A percentile compares a stretch with the other conserved stretches of the same genome.
phyloP scores from a whole-genome alignment of 2,888 invertebrate species.

The Zootermopsis nevadensis region DNA sequence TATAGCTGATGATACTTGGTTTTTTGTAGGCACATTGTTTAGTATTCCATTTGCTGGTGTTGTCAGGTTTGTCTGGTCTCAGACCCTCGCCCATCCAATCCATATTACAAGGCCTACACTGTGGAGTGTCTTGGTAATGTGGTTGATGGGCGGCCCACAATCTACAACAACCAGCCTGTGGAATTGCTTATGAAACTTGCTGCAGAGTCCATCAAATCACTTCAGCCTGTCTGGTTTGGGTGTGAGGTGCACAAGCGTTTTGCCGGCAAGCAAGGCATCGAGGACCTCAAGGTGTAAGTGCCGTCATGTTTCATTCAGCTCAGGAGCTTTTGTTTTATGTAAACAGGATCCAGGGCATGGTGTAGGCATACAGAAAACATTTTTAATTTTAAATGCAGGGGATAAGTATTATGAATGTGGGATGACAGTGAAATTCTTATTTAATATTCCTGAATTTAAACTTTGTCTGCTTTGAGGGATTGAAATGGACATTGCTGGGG shows the following conservation, averaged over 20 bases:
- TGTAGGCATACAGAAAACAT: no score
- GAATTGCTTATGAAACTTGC: constrained; percentile 80
- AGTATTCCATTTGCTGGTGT: not conserved
- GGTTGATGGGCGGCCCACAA: constrained; percentile 79
- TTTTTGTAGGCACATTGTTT: no score
- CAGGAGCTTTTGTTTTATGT: no score
- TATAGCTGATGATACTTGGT: no score
- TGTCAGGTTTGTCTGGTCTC: constrained; percentile 81
- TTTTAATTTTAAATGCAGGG: no score
- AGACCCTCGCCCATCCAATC: constrained; percentile 83
- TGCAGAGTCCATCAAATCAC: constrained; percentile 79
- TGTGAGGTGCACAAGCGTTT: constrained; percentile 88
- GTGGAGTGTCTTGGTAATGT: constrained; percentile 91
- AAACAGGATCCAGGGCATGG: no score
- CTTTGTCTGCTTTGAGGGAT: no score
- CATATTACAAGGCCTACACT: constrained; percentile 84
- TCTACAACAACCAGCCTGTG: constrained; percentile 90
- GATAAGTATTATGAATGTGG: no score
- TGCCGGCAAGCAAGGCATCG: constrained; percentile 80
- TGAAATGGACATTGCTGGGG: no score
- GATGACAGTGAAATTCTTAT: no score
- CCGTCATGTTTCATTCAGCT: not conserved
- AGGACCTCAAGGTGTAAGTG: constrained; percentile 80
- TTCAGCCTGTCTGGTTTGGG: constrained; percentile 93
- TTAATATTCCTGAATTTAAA: no score